These are phyloP conservation scores for Tethya wilhelma DNA, from an alignment of 37 sponge, comb jelly and placozoan species.

Conservation along the genomic window DNA sequence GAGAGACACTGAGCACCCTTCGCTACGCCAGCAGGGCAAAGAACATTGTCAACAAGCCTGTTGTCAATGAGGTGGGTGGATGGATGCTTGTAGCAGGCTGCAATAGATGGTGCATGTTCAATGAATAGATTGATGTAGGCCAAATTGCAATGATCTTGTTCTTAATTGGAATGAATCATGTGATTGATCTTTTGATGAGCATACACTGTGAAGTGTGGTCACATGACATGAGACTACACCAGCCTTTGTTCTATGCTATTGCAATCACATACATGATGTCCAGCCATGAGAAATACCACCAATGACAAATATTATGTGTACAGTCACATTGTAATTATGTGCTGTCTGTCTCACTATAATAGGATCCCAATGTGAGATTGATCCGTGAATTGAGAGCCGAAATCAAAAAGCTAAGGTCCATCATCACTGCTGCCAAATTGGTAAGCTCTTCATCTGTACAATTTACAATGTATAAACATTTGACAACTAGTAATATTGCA, in stretches of 20 bases:
- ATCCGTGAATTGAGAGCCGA: slow-evolving; percentile 87
- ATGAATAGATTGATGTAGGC: too few relatives aligned
- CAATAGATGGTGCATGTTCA: too few relatives aligned
- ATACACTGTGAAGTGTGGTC: too few relatives aligned
- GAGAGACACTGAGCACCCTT: slow-evolving; percentile 88
- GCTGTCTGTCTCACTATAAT: not conserved
- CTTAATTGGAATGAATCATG: not conserved
- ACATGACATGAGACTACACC: too few relatives aligned
- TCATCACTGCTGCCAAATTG: slow-evolving; percentile 48
- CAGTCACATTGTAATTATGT: not conserved
- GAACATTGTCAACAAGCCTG: slow-evolving; percentile 86
- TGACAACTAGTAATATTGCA: not conserved
- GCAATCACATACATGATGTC: too few relatives aligned
- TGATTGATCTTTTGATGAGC: not conserved
- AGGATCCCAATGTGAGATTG: slow-evolving; percentile 90
- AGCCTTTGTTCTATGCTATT: too few relatives aligned
- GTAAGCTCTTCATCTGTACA: not conserved
- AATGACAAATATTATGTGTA: too few relatives aligned
- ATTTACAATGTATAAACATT: not conserved
- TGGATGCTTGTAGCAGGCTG: not conserved
- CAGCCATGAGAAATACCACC: too few relatives aligned
- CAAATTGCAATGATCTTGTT: too few relatives aligned
- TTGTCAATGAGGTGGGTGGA: slow-evolving; percentile 78
- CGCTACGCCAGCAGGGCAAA: slow-evolving; percentile 93
- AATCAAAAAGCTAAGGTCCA: slow-evolving; percentile 67